A percentile compares a stretch with the other conserved stretches of the same genome.
phyloP scores from a whole-genome alignment of 2,888 invertebrate genomes.

The Andrena bucephala region DNA sequence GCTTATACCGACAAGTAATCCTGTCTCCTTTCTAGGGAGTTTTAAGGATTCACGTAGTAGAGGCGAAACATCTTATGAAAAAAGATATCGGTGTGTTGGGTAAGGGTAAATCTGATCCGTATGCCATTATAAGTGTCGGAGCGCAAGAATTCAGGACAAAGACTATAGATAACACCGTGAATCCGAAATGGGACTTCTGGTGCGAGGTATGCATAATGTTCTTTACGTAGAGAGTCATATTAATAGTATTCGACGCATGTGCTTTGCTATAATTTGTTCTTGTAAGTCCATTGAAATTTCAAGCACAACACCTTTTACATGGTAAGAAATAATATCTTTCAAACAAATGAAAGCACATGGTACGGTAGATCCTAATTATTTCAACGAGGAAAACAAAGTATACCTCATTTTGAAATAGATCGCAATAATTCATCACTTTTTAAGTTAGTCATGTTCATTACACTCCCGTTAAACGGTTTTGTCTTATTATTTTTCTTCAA shows the following conservation, averaged over 20 bases:
- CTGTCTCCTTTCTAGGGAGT: slow-evolving; percentile 90
- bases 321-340: slow-evolving; percentile 62
- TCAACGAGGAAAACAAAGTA: slow-evolving; percentile 11
- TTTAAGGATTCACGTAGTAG: slow-evolving; percentile 96
- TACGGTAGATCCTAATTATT: slow-evolving; percentile 11
- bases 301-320: slow-evolving; percentile 53
- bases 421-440: slow-evolving; percentile 5
- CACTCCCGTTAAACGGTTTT: slow-evolving; percentile 6
- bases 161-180: slow-evolving; percentile 96
- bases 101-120: slow-evolving; percentile 99
- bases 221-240: slow-evolving; percentile 38
- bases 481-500: slow-evolving; percentile 1
- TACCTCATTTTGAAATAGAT: slow-evolving; percentile 3
- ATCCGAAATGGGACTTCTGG: slow-evolving; percentile 99
- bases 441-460: slow-evolving; percentile 14
- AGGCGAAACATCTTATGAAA: slow-evolving; percentile 97
- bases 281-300: slow-evolving; percentile 58
- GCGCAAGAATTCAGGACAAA: slow-evolving; percentile 97
- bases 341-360: slow-evolving; percentile 34
- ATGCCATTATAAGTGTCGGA: slow-evolving; percentile 96
- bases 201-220: slow-evolving; percentile 93
- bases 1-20: not conserved
- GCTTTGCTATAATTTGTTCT: slow-evolving; percentile 70
- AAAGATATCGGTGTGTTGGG: slow-evolving; percentile 97
- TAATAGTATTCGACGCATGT: slow-evolving; percentile 73